Conservation (phyloP, 2,888 invertebrate species). For the Schrankia costaestrigalis region DNA sequence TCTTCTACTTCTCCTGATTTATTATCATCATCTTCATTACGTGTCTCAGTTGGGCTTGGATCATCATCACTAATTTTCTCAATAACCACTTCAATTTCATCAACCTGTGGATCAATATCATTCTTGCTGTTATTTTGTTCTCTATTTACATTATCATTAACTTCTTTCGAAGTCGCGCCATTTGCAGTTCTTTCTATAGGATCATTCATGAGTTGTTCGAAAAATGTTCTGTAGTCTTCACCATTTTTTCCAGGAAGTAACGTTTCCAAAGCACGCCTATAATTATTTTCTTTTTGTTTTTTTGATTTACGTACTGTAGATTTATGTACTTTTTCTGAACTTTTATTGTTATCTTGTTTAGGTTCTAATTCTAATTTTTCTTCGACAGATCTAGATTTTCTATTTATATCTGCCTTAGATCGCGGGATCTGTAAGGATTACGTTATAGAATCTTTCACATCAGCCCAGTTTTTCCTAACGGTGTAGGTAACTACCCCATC, state of each 20-base stretch:
- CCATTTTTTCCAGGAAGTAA: slow-evolving; percentile 2
- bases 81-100: slow-evolving; percentile 7
- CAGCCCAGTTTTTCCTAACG: too few relatives aligned
- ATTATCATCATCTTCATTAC: too few relatives aligned
- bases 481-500: too few relatives aligned
- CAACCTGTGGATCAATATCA: slow-evolving; percentile 4
- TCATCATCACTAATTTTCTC: slow-evolving; percentile 9
- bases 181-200: slow-evolving; percentile 8
- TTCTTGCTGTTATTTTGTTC: too few relatives aligned
- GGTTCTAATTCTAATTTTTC: slow-evolving; percentile 6
- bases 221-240: slow-evolving; percentile 7
- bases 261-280: slow-evolving; percentile 6
- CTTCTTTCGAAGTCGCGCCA: background rate
- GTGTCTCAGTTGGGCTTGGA: too few relatives aligned
- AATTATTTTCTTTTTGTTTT: slow-evolving; percentile 3
- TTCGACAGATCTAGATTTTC: slow-evolving; percentile 1
- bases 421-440: slow-evolving; percentile 1
- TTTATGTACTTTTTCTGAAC: slow-evolving; percentile 6
- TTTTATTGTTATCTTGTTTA: slow-evolving; percentile 4
- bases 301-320: slow-evolving; percentile 4
- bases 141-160: slow-evolving; percentile 3
- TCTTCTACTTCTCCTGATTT: too few relatives aligned
- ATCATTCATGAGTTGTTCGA: slow-evolving; percentile 11
- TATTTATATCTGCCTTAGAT: background rate
- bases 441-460: too few relatives aligned